Base-by-base conservation (phyloP, 1,140 invertebrate species). In the Vanessa tameamea region DNA sequence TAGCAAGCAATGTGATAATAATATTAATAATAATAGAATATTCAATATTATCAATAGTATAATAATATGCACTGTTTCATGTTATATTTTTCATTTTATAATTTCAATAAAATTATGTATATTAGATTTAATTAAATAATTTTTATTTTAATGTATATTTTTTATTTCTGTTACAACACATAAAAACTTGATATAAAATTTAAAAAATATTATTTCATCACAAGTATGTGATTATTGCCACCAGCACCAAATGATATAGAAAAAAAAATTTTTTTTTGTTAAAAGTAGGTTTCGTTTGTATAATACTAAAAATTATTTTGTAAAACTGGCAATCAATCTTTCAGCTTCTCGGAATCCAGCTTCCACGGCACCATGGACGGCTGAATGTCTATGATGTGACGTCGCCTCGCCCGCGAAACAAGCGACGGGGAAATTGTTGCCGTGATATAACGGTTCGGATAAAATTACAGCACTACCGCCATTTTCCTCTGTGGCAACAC, bases 331-430 rank as follows among this genome's bases (percentile, higher is more conserved):
- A 53, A 88, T 87, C 12, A 93, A 74, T 83, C 95, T 92, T 57
- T 96, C 93, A n/a, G 97, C 97, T 90, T 97, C 97, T 71, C 96
- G 93, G 89, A 95, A 96, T 0, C 97, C 97, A 43, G 95, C 94
- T 88, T 96, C 95, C 4, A 97, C 91, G 1, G 97, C 97, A 11
- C 97, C 97, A 86, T 98, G 97, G 5, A 96, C 97, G 1, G 96
- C 96, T 9, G 95, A 96, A 84, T 95, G 97, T 83, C 93, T 95
- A 77, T 94, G 92, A 43, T 94, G 87, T 74, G 95, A 94, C 0
- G 96, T 95, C 0, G 95, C 95, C 89, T 96, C 96, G 0, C 96
- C 96, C n/a, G 95, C 96, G 82, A 97, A 96, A 72, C 95, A 93
- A 2, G 96, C 79, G 9, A 95, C 86, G 8, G 94, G 94, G 77